These are phyloP conservation scores for Fistularia commersonii DNA, from an alignment of 2,797 vertebrate genomes.

Conservation along the genomic window DNA sequence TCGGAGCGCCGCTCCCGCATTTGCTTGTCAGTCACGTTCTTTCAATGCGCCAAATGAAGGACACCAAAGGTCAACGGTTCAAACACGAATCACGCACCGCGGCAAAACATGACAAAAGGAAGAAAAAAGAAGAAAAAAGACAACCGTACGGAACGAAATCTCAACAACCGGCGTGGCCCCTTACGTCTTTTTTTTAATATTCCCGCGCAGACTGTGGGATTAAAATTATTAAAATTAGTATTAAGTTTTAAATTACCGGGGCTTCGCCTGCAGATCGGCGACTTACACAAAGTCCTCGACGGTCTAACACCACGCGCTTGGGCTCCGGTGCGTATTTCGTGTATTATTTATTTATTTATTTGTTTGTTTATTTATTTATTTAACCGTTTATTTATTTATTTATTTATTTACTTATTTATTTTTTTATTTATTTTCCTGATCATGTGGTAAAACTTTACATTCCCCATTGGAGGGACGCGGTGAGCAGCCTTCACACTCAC, in stretches of 20 bases:
- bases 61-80: constrained; percentile 67
- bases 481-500: constrained; percentile 4
- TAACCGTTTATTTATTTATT: too few species aligned
- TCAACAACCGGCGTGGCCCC: background rate
- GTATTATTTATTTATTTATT: too few species aligned
- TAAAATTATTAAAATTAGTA: background rate
- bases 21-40: constrained; percentile 9
- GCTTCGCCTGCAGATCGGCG: too few species aligned
- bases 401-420: too few species aligned
- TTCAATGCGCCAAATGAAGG: constrained; percentile 61
- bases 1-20: rapidly evolving
- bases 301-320: constrained; percentile 19
- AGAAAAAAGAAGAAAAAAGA: background rate
- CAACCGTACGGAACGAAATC: background rate
- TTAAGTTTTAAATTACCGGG: background rate
- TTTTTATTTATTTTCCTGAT: constrained; percentile 21
- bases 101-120: background rate
- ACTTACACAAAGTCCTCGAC: background rate
- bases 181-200: background rate
- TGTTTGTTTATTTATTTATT: too few species aligned
- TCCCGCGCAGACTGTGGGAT: background rate
- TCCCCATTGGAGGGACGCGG: constrained; percentile 38
- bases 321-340: constrained; percentile 16
- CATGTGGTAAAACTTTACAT: constrained; percentile 69
- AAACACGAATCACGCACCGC: constrained; percentile 3